Base-by-base conservation (phyloP, 2,797 vertebrate species). In the Anguilla pacifica region DNA sequence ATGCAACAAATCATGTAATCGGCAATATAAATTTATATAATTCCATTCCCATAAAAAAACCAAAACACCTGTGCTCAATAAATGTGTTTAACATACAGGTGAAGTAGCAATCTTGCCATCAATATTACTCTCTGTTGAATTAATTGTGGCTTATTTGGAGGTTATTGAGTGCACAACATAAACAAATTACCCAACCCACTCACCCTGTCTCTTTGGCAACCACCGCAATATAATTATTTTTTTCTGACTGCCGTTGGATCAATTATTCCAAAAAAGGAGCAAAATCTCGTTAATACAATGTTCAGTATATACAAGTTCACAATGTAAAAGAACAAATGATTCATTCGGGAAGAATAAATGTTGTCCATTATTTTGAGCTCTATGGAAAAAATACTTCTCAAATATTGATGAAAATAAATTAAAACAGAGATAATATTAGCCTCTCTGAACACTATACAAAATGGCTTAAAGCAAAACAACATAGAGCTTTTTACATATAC, bases 181-280 rank as follows among this genome's bases (percentile, higher is more conserved):
- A 77, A 35, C 31, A 39, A 77, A 77, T 77, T 77, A 35, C 11
- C 35, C 72, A 77, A 6, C 72, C 72, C 72, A 77, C 72, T 77
- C 72, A 77, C 31, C 31, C 72, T 77, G 72, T 77, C 72, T 4
- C 72, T 39, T 19, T 77, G 72, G 72, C 72, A 77, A 77, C 72
- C 72, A 77, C 35, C 17, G 11, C 31, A 77, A 77, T 39, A 77
- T 77, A 5, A 77, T 77, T 77, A n/a, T 6, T 35, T 77, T 43
- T 15, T 39, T 39, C 72, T 15, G 31, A 17, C 15, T 4, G 35
- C 31, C 10, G 2, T 72, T 31, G 6, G 70, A 72, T 72, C 70
- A 77, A 35, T 77, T 35, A 35, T 77, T 77, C 72, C 31, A 15
- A 39, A 70, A 77, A 70, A 77, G 39, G 72, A 15, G 39, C 72